Conservation (phyloP, 92 coral and sea anemone species). For the Phenganax subtilis region DNA sequence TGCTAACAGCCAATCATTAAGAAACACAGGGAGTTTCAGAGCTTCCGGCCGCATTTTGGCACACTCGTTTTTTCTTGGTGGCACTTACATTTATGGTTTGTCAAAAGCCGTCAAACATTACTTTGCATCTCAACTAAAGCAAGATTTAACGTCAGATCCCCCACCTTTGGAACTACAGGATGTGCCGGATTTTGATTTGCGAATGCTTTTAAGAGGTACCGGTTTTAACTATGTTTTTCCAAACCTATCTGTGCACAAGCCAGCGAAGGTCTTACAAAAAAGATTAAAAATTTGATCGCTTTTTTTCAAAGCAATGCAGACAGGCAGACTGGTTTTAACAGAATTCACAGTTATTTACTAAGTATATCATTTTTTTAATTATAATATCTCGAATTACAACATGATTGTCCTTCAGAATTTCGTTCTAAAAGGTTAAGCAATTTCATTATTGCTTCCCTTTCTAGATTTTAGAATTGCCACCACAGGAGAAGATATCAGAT, state of each 20-base stretch:
- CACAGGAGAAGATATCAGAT: conserved; percentile 17
- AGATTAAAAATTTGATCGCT: too few species aligned
- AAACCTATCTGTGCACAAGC: too few species aligned
- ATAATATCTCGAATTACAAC: too few species aligned
- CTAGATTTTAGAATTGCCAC: conserved; percentile 36
- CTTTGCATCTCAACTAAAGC: conserved; percentile 17
- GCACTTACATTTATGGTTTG: conserved; percentile 47
- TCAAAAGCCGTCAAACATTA: conserved; percentile 50
- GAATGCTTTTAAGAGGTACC: conserved; percentile 44
- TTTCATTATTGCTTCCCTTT: conserved; percentile 6
- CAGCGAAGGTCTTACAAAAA: too few species aligned
- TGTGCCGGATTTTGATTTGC: conserved; percentile 45
- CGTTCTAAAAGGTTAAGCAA: too few species aligned
- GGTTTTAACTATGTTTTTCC: neutral
- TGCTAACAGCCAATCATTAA: conserved; percentile 5
- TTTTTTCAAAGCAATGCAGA: too few species aligned
- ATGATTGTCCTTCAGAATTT: too few species aligned
- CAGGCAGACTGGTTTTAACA: too few species aligned
- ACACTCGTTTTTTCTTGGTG: conserved; percentile 61
- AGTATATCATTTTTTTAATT: too few species aligned
- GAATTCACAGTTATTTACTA: too few species aligned
- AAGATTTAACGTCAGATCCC: neutral
- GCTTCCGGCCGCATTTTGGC: conserved; percentile 55
- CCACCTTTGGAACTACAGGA: conserved; percentile 49
- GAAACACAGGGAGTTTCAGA: conserved; percentile 9